Base-by-base conservation (phyloP, 2,797 vertebrate genomes). In the Orientallactaga sibirica region DNA sequence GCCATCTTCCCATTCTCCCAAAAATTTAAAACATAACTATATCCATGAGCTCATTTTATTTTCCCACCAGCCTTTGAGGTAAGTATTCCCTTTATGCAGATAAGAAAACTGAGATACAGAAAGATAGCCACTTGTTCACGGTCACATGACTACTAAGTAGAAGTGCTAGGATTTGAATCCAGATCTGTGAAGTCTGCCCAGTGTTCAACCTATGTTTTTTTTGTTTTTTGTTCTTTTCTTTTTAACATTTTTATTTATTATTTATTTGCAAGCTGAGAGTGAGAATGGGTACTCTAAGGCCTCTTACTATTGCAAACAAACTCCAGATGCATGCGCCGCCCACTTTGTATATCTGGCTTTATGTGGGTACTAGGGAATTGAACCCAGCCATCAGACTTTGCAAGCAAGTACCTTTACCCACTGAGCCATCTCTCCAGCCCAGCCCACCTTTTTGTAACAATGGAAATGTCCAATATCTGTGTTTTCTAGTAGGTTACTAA, bases 41-140 rank as follows among this genome's bases (percentile, higher is more conserved):
- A 16, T 58, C 55, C 24, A 29, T 76, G 70, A 79, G 81, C 9
- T 90, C 52, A 78, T 90, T 95, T 95, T 84, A 41, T 93, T 68
- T 92, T 87, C 64, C 76, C 7, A 64, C 41, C 86, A 66, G 55
- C 15, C 48, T 93, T 89, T 86, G 80, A 92, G 67, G 78, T 80
- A 83, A 92, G 67, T 80, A 68, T 81, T 37, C 29, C 68, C 27
- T 55, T 93, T 85, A 66, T 90, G 7, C 71, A 78, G 82, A 83
- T 84, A 41, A 85, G 78, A 79, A 95, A 79, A 74, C 67, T 73
- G 41, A 89, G 10, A 58, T 78, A 77, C 3, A 88, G 88, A 90
- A 95, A 93, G 68, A 19, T 64, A 94, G 20, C n/a, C 9, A 52
- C 19, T 89, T 86, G 43, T 62, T 96, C 19, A 73, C 48, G 58